Evolutionary conservation across 2,888 invertebrate genomes (phyloP).

Genomic region (Eilema griseolum): DNA sequence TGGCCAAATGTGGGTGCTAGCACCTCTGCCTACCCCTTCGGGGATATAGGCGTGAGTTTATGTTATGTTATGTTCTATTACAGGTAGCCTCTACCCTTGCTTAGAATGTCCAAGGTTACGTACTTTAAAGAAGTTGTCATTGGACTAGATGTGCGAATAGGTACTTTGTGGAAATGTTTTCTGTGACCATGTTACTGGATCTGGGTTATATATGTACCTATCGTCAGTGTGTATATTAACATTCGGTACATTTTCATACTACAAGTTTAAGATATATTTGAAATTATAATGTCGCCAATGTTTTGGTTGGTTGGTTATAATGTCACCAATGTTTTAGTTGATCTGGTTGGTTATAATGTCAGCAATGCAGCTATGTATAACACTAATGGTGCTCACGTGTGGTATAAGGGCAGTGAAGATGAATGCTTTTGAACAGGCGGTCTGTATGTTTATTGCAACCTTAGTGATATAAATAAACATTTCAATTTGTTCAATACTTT

Average conservation of each 20-base stretch:
- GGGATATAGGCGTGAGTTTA: no score
- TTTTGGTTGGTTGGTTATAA: no score
- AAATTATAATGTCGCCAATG: no score
- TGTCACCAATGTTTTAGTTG: no score
- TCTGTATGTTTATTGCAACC: background rate
- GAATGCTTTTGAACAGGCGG: background rate
- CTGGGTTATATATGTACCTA: background rate
- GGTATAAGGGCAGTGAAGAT: background rate
- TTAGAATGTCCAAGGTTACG: constrained; percentile 6
- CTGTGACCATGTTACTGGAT: background rate
- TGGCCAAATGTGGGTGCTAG: no score
- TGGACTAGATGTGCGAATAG: background rate
- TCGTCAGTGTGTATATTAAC: background rate
- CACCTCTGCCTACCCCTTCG: no score
- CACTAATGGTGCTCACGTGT: no score
- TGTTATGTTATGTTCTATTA: constrained; percentile 10
- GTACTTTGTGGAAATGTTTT: background rate
- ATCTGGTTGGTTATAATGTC: no score
- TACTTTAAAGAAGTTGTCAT: background rate
- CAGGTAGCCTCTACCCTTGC: background rate
- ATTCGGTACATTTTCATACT: no score
- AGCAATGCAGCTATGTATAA: no score
- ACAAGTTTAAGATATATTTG: no score
- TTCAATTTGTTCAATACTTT: background rate
- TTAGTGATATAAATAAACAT: background rate